Conservation (phyloP, 2,113 vertebrate genomes). For the Cinclus cinclus region DNA sequence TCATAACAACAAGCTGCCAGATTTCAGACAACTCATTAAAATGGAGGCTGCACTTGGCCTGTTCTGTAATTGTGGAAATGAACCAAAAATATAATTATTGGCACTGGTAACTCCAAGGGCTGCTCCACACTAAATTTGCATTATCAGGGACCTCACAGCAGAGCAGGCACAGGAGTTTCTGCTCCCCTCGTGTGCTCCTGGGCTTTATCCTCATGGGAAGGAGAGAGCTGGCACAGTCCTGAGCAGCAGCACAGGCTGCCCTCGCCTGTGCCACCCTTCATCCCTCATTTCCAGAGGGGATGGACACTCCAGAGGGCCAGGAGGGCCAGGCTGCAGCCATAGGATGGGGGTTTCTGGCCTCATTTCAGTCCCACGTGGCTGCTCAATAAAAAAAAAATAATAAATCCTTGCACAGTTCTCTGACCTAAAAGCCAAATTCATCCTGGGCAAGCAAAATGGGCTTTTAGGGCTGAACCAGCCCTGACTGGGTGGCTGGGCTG, state of each 20-base stretch:
- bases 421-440: background rate
- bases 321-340: background rate
- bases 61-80: background rate
- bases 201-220: accelerated
- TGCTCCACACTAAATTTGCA: background rate
- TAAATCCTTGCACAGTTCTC: background rate
- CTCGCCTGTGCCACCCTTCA: accelerated
- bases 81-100: background rate
- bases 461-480: background rate
- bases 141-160: background rate
- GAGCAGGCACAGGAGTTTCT: background rate
- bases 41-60: background rate
- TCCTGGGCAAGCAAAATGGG: background rate
- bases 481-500: background rate
- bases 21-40: background rate
- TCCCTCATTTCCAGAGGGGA: background rate
- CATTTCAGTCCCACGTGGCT: background rate
- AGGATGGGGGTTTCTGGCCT: background rate
- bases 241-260: background rate
- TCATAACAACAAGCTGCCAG: background rate
- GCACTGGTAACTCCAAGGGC: background rate
- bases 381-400: background rate
- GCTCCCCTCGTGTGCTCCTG: background rate
- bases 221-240: background rate
- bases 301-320: background rate